Base-by-base conservation (phyloP, 2,888 invertebrate genomes). In the Drosophila suboccidentalis region DNA sequence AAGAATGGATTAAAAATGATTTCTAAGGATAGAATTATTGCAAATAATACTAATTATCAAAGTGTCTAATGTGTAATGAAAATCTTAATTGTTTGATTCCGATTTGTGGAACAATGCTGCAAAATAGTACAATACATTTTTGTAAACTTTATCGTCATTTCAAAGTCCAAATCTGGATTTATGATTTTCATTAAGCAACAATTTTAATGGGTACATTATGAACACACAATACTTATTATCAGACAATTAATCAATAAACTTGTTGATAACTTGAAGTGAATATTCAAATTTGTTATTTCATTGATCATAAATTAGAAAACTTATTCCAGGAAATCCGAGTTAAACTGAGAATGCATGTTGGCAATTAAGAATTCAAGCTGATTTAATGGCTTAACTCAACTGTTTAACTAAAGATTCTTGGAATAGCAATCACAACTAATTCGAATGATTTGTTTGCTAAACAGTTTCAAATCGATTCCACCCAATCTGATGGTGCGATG, bases 401-500 rank as follows among this genome's bases (percentile, higher is more conserved):
- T 39, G 39, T 15, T 53, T 11, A 38, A 50, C 36, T 36, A 17
- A 3, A 4, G 10, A 22, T 34, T 43, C 9, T 9, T 11, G 10
- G 5, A 38, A 26, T 29, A 39, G 29, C 26, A 13, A 13, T 9
- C 4, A 29, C 29, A 41, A 19, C 41, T 55, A 57, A 57, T 22
- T 6, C 0, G 22, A 22, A 22, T n/a, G 11, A n/a, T 34, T n/a
- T 44, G 15, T 53, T 34, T 6, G 43, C 3, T 19, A 13, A 34
- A 70, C 80, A 94, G 94, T 88, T 92, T 93, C 78, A 94, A 94
- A 87, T 94, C 92, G 63, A 92, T 92, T 79, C 91, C 92, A 71
- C 92, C 93, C 61, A 92, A 92, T 83, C 87, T 92, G 72, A 93
- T 93, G 92, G 94, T 95, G 85, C 94, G 95, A 87, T 94, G 94